Base-by-base conservation (phyloP, 2,888 invertebrate genomes). In the Clitarchus hookeri region DNA sequence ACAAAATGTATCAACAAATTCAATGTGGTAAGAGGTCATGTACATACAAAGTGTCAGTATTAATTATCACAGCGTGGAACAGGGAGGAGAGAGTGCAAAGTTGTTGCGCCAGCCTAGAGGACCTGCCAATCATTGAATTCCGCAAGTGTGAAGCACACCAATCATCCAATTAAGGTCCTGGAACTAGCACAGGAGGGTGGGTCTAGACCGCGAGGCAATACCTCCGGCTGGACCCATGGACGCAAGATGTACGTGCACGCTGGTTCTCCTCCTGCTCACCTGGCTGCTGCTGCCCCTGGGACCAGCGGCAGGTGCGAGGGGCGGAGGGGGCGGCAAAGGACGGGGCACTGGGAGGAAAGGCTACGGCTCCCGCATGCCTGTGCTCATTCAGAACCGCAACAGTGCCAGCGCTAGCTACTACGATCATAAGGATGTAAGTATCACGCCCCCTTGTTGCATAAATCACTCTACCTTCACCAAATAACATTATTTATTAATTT, bases 351-450 rank as follows among this genome's bases (percentile, higher is more conserved):
- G 84, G 54, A 44, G 87, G 84, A 89, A 90, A 84, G 90, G 91
- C 44, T 93, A 91, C 88, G 92, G 92, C 85, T 92, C 93, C 12
- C 90, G 93, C 83, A 93, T 93, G 91, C 94, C 93, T 0, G 92
- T 93, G 86, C 91, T 93, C 65, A 94, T 94, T 88, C 93, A 93
- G 86, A 93, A 93, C 90, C 91, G 93, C 87, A 94, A 93, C 90
- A 93, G 93, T 11, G 93, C 93, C 27, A 92, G 94, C 85, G 92
- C 92, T 11, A 93, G 92, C 88, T 95, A 95, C 90, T 95, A 95
- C 89, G 93, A 94, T 88, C 93, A 95, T 89, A 94, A 94, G 91
- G 94, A 95, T 89, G 95, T 95, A 91, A 93, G 93, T 92, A 88
- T n/a, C 25, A n/a, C 6, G n/a, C 8, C 65, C 0, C n/a, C 65